Base-by-base conservation (phyloP, 2,888 invertebrate species). In the Epistrophe eligans region DNA sequence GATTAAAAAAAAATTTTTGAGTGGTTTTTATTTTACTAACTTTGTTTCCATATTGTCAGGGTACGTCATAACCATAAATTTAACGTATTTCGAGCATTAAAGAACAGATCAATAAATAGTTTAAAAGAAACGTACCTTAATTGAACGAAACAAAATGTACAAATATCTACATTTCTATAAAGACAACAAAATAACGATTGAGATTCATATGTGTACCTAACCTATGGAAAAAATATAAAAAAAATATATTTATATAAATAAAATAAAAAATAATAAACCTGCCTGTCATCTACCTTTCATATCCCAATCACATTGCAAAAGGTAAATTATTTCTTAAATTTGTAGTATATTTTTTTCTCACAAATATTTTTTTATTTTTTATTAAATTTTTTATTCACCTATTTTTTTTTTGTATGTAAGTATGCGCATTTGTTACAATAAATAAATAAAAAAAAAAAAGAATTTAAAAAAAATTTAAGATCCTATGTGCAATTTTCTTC, bases 401-500 rank as follows among this genome's bases (percentile, higher is more conserved):
- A 40, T 40, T 55, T 38, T 48, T 48, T 64, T 35, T 60, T 76
- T 64, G 38, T 71, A 62, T 57, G 45, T 77, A 71, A 77, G 74
- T 77, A 76, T 79, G 73, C 66, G 72, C 40, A 66, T 64, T 57
- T 77, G 50, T 77, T 71, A 32, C 35, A 48, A 70, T 40, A 66
- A 28, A 28, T 28, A n/a, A 64, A n/a, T n/a, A 32, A 15, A 5
- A 64, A 15, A 32, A 28, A 6, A 64, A 24, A 62, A 38, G 9
- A 35, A 38, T 38, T 19, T 9, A 17, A n/a, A 17, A n/a, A 24
- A n/a, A 66, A 66, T 48, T 72, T 88, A 80, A 64, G 84, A 88
- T 32, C 84, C 84, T 74, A 84, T 74, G 48, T 82, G 79, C 66
- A 82, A 43, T 73, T 73, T 82, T 70, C 64, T 89, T 60, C 76